Evolutionary conservation across 2,797 vertebrate species (phyloP).

Genomic region (Novumbra hubbsi): DNA sequence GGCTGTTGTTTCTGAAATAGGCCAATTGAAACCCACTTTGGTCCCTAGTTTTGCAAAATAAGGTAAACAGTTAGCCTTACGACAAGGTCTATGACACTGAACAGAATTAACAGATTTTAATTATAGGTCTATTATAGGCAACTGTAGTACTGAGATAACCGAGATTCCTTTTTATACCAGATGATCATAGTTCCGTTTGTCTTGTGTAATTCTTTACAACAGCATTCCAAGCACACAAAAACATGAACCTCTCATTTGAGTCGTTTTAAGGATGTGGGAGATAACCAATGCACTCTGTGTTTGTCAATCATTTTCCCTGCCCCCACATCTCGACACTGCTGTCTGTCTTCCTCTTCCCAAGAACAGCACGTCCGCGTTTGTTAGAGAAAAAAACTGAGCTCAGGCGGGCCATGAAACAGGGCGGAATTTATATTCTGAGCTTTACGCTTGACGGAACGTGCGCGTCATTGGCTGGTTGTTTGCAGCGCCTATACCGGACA

Average conservation of each 20-base stretch:
- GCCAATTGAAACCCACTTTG: too few relatives aligned
- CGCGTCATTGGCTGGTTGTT: slow-evolving; percentile 48
- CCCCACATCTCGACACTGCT: slow-evolving; percentile 43
- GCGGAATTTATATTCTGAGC: background rate
- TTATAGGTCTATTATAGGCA: too few relatives aligned
- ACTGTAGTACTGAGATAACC: too few relatives aligned
- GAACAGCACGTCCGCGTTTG: slow-evolving; percentile 15
- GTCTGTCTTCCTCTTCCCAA: slow-evolving; percentile 15
- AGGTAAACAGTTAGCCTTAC: too few relatives aligned
- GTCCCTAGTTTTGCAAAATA: too few relatives aligned
- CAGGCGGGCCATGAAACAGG: background rate
- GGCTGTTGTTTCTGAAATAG: too few relatives aligned
- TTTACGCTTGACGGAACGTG: slow-evolving; percentile 4
- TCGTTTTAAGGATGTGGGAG: slow-evolving; percentile 52
- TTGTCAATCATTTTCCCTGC: slow-evolving; percentile 56
- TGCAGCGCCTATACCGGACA: slow-evolving; percentile 31
- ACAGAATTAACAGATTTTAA: too few relatives aligned
- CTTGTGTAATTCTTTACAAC: too few relatives aligned
- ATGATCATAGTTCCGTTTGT: too few relatives aligned
- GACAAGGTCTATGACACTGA: too few relatives aligned
- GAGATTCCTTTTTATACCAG: too few relatives aligned
- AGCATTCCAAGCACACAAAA: too few relatives aligned
- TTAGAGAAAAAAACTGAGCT: background rate
- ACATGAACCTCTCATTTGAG: background rate
- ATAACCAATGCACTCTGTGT: slow-evolving; percentile 37